These are phyloP conservation scores for Apeltes quadracus DNA, from an alignment of 2,113 vertebrate genomes.

Conservation along the genomic window DNA sequence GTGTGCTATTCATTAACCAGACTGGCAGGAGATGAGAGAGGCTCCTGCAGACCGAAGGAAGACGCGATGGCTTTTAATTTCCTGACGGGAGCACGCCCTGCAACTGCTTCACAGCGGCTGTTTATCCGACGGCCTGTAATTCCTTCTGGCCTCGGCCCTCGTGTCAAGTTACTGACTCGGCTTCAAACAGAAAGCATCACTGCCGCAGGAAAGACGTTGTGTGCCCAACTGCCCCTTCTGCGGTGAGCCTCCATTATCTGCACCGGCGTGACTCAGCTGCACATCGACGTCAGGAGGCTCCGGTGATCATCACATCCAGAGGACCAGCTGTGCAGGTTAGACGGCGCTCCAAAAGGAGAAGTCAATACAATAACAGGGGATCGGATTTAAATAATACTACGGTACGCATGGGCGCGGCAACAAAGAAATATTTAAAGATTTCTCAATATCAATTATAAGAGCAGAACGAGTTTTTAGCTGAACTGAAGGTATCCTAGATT, in stretches of 20 bases:
- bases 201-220: slow-evolving; percentile 42
- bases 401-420: background rate
- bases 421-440: background rate
- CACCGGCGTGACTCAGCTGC: slow-evolving; percentile 30
- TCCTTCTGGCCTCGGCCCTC: slow-evolving; percentile 54
- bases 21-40: slow-evolving; percentile 80
- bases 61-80: slow-evolving; percentile 82
- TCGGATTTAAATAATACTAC: slow-evolving; percentile 1
- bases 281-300: slow-evolving; percentile 27
- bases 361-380: background rate
- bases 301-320: background rate
- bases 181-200: slow-evolving; percentile 50
- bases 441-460: background rate
- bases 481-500: background rate
- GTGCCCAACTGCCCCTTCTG: slow-evolving; percentile 19
- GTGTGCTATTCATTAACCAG: slow-evolving; percentile 70
- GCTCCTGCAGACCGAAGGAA: slow-evolving; percentile 69
- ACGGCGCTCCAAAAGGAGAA: background rate
- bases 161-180: slow-evolving; percentile 50
- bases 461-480: background rate
- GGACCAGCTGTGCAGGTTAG: slow-evolving; percentile 24
- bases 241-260: slow-evolving; percentile 22
- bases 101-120: slow-evolving; percentile 64
- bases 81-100: slow-evolving; percentile 72
- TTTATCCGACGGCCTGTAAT: slow-evolving; percentile 76